Base-by-base conservation (phyloP, 2,797 vertebrate genomes). In the Chiloscyllium punctatum region DNA sequence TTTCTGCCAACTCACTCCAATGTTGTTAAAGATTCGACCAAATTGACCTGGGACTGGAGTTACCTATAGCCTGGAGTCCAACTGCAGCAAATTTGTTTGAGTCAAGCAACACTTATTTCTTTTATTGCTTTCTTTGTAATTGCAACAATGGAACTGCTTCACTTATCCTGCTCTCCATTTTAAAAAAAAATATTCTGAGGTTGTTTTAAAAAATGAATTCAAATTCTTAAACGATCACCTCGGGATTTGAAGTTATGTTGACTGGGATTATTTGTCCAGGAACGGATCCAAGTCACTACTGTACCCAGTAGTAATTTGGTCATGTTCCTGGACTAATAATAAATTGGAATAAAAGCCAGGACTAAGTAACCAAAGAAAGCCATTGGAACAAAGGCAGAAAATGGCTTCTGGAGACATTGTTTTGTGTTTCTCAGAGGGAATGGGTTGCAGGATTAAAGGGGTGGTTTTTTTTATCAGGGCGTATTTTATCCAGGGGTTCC, bases 241-340 rank as follows among this genome's bases (percentile, higher is more conserved):
- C 42, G 90, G 88, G 66, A 69, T 92, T 92, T 69, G 90, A 92
- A 69, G 4, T 91, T 37, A 1, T 30, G 8, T 87, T 87, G 25
- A 27, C 87, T 90, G 87, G 57, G 27, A 37, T 42, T 92, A 69
- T 92, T 92, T 69, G 62, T 37, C 90, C 90, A 92, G 90, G 90
- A 92, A 92, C 21, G 11, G 8, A 92, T 92, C 90, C 66, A 92
- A 92, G 25, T 37, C n/a, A 68, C 7, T 69, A 92, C 90, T 42
- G 62, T 92, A 92, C 90, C 90, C 90, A 69, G 66, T 69, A 92
- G 21, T 92, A n/a, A 92, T 92, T 92, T 42, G 42, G 8, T 92
- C 66, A 92, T 42, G 90, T 42, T 37, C 62, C 66, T 92, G 90
- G 21, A 69, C 66, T 42, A 68, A 42, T 69, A 92, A 68, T 68